Base-by-base conservation (phyloP, 2,888 invertebrate genomes). In the Cryptops parisi region DNA sequence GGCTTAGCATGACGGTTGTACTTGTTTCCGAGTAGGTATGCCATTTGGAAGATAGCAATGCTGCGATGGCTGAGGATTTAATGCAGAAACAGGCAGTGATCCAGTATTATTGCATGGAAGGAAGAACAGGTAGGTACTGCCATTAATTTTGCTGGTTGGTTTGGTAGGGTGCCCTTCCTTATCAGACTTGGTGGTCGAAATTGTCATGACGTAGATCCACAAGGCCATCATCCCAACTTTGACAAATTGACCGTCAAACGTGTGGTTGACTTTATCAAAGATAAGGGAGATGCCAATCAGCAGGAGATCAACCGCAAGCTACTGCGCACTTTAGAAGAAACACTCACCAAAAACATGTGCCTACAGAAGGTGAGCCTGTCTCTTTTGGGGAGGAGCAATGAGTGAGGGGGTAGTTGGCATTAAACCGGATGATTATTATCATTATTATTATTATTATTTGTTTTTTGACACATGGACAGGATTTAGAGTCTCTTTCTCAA, bases 271-370 rank as follows among this genome's bases (percentile, higher is more conserved):
- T 62, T 69, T 48, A 67, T 71, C 23, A 70, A 68, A 55, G 67
- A 67, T 57, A 62, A 63, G 26, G 68, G 68, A 17, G 70, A 70
- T 46, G 66, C 67, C 49, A 64, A 65, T 53, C 57, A 66, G 41
- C 62, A 54, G 43, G 63, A 64, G 47, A 59, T 59, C 9, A 61
- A 62, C 43, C 58, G 60, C 47, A 69, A 68, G 52, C 62, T 73
- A 56, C 72, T 73, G 60, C 62, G 67, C 40, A 70, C 74, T 67
- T 61, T 74, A 25, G 74, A 74, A 58, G 74, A 74, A 61, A 73
- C 72, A 2, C 65, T 74, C 6, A 72, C 71, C 22, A 74, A 74
- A 59, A 74, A 74, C 62, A 72, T 74, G 71, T 70, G 72, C 61
- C 62, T 74, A 50, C 72, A 74, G 60, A 63, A 69, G 64, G 56